Percentiles rank a stretch among this genome's conserved stretches.
phyloP scores from a whole-genome alignment of 1,140 invertebrate species.

The Trichonephila clavata region DNA sequence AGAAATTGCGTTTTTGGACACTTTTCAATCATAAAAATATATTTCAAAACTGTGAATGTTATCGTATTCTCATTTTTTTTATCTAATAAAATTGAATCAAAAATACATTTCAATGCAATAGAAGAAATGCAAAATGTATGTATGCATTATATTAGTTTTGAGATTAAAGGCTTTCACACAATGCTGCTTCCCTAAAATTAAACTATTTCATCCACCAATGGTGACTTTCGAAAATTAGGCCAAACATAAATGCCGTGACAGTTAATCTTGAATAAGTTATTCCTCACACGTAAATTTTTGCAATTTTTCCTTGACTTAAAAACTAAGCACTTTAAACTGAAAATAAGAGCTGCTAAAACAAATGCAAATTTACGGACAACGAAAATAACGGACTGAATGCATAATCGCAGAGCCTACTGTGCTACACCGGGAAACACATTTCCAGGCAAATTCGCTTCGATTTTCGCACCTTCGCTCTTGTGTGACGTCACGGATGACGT shows the following conservation, averaged over 20 bases:
- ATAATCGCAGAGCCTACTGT: slow-evolving; percentile 1
- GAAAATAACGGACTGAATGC: slow-evolving; percentile 48
- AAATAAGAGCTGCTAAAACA: neutral
- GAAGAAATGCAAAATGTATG: too few species aligned
- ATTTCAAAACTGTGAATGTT: too few species aligned
- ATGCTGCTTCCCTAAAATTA: too few species aligned
- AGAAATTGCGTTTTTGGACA: too few species aligned
- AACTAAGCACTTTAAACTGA: slow-evolving; percentile 33
- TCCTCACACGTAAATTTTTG: neutral
- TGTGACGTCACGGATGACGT: slow-evolving; percentile 60
- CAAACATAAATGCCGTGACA: neutral
- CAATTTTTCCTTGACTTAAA: neutral
- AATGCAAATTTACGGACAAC: slow-evolving; percentile 9
- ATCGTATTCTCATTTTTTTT: too few species aligned
- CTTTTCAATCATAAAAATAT: too few species aligned
- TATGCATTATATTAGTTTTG: too few species aligned
- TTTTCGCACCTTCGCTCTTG: slow-evolving; percentile 60
- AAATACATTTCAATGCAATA: too few species aligned
- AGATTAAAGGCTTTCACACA: too few species aligned
- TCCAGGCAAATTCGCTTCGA: slow-evolving; percentile 55
- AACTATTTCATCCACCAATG: too few species aligned
- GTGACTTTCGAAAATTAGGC: neutral
- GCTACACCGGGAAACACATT: neutral
- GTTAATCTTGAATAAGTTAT: neutral
- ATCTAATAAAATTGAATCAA: too few species aligned